Percentiles rank a stretch among this genome's conserved stretches.
phyloP scores from a whole-genome alignment of 35 echinoderm and acorn worm genomes.

The Apostichopus japonicus region DNA sequence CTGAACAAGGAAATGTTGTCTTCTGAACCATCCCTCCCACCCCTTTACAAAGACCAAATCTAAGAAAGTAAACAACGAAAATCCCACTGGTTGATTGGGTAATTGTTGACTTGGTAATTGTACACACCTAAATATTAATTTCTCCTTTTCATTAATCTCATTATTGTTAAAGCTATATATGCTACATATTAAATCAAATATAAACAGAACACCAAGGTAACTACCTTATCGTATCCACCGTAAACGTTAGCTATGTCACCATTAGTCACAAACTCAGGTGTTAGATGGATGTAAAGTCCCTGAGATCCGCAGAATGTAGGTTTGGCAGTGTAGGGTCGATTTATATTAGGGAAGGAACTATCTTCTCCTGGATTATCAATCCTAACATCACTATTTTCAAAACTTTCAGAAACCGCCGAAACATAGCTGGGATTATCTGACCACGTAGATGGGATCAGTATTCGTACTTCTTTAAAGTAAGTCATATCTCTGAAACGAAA shows the following conservation, averaged over 20 bases:
- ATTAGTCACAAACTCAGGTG: constrained; percentile 69
- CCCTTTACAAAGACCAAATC: too few relatives aligned
- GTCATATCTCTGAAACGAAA: background rate
- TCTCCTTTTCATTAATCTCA: too few relatives aligned
- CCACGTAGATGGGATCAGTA: constrained; percentile 88
- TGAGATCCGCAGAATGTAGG: constrained; percentile 77
- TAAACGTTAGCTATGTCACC: background rate
- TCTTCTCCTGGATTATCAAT: constrained; percentile 63
- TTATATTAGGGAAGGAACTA: constrained; percentile 17
- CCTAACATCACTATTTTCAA: constrained; percentile 88
- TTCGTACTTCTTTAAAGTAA: constrained; percentile 84
- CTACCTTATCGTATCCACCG: constrained; percentile 4
- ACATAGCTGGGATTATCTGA: constrained; percentile 1
- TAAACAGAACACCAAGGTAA: too few relatives aligned
- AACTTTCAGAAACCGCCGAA: constrained; percentile 67
- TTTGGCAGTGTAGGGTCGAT: constrained; percentile 83
- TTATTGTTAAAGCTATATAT: too few relatives aligned
- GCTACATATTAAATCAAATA: too few relatives aligned
- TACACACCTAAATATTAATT: too few relatives aligned
- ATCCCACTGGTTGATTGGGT: too few relatives aligned
- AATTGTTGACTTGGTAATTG: too few relatives aligned
- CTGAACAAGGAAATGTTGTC: too few relatives aligned
- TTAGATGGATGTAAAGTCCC: constrained; percentile 82
- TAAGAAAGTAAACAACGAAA: too few relatives aligned
- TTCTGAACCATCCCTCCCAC: too few relatives aligned